Evolutionary conservation across 2,113 vertebrate genomes (phyloP), one percentile per base, ranked within the genome.

Genomic region (Psettodes erumei): DNA sequence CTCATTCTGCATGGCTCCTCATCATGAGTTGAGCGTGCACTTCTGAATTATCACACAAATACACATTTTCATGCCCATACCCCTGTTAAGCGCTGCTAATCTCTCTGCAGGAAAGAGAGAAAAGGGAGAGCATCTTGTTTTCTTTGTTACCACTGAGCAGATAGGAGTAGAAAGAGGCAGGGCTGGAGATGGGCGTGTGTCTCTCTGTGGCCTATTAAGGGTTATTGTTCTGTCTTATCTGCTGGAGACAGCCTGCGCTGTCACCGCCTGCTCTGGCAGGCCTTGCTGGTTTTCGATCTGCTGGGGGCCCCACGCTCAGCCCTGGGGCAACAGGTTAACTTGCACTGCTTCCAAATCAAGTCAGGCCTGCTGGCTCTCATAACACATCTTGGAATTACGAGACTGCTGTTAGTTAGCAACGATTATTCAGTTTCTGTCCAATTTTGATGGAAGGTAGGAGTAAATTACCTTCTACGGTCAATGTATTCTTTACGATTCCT

Each of bases 181-280:
- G 67, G 71, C 79, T 87, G 76, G 84, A 94, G 84, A 89, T 92
- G 91, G 86, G 79, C 94, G 81, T 77, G 82, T 76, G 71, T 66
- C 90, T 94, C 90, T 90, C 87, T 91, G 81, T 79, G 83, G 93
- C 75, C 93, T 95, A 94, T 94, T 95, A 95, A 93, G 91, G 91
- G 23, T 74, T 71, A 95, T 96, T 96, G 93, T 96, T 95, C 87
- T 69, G 79, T 77, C 92, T 94, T 96, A 96, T 96, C 94, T 95
- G 83, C 88, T 90, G 87, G 91, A 88, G 90, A 87, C 89, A 95
- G 94, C 76, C 79, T 88, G 90, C 48, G 85, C 84, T 42, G 90
- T 90, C 89, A 69, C 45, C 59, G 78, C 77, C 78, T 77, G 48
- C 75, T 87, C 70, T 87, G 90, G 85, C 83, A 78, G 82, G 70